Evolutionary conservation across 2,797 vertebrate species (phyloP).

Genomic region (Tympanoctomys barrerae): DNA sequence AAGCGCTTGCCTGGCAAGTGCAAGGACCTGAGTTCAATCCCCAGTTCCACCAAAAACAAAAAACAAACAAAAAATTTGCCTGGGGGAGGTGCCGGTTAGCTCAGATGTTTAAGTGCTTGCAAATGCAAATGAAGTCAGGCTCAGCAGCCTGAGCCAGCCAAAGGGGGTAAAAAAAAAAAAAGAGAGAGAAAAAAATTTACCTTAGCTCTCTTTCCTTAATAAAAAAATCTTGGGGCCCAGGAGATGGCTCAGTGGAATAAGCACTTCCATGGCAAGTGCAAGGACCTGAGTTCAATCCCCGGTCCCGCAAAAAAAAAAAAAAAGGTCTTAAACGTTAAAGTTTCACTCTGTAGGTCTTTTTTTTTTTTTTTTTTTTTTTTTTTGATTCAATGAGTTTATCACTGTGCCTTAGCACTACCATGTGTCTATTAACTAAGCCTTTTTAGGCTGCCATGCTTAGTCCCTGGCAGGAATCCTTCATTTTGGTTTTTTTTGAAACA

Average conservation of each 20-base stretch:
- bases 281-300: too few relatives aligned
- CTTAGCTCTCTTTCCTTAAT: conserved; percentile 28
- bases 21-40: too few relatives aligned
- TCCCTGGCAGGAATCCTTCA: not conserved
- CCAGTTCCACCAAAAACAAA: too few relatives aligned
- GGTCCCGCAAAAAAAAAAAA: too few relatives aligned
- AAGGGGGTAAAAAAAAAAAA: too few relatives aligned
- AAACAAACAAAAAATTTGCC: not conserved
- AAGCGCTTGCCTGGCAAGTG: too few relatives aligned
- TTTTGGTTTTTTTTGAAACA: not conserved
- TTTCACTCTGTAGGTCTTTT: not conserved
- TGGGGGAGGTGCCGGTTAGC: too few relatives aligned
- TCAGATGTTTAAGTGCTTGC: too few relatives aligned
- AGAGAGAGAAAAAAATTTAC: not conserved
- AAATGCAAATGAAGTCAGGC: too few relatives aligned
- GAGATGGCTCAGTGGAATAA: too few relatives aligned
- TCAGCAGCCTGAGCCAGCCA: too few relatives aligned
- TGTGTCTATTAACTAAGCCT: not conserved
- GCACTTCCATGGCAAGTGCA: too few relatives aligned
- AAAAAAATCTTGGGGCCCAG: not conserved
- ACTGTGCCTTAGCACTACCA: not conserved
- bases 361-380: conserved; percentile 51
- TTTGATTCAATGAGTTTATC: not conserved
- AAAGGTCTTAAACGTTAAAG: not conserved
- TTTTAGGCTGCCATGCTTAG: not conserved